Conservation (phyloP, 2,797 vertebrate genomes). For the Hirundo rustica region DNA sequence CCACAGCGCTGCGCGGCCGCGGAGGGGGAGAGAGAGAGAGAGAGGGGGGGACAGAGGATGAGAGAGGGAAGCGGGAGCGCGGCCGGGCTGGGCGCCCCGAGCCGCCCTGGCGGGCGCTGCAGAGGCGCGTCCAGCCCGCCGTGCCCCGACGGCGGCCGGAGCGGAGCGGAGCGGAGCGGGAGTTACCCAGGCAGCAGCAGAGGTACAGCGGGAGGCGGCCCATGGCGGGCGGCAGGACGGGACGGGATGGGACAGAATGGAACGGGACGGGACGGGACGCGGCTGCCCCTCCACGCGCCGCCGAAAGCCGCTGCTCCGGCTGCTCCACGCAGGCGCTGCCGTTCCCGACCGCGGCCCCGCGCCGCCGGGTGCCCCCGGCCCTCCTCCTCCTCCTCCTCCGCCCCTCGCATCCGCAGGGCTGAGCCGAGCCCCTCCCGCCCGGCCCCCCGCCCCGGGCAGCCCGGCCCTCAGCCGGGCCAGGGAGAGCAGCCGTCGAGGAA, state of each 20-base stretch:
- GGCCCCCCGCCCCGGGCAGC: background rate
- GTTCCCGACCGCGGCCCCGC: background rate
- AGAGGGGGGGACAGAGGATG: background rate
- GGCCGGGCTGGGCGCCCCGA: background rate
- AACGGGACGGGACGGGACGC: background rate
- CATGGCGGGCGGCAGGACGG: slow-evolving; percentile 42
- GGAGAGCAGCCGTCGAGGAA: background rate
- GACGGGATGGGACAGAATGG: rapidly evolving
- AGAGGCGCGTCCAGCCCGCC: background rate
- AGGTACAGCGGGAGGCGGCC: slow-evolving; percentile 53
- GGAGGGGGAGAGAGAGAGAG: background rate
- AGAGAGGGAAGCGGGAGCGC: background rate
- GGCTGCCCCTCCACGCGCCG: background rate
- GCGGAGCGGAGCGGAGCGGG: background rate
- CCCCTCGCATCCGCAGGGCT: background rate
- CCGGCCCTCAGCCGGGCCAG: background rate
- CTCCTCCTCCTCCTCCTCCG: background rate
- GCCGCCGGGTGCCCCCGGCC: background rate
- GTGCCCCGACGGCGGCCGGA: background rate
- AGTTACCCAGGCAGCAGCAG: slow-evolving; percentile 72
- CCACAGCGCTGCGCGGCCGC: slow-evolving; percentile 72
- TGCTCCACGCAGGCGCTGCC: slow-evolving; percentile 21
- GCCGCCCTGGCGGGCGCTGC: background rate
- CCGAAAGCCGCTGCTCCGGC: background rate
- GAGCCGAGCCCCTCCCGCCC: background rate